A percentile compares a stretch with the other conserved stretches of the same genome.
Conservation (phyloP, 2,888 invertebrate species). For the Mythimna loreyi region DNA sequence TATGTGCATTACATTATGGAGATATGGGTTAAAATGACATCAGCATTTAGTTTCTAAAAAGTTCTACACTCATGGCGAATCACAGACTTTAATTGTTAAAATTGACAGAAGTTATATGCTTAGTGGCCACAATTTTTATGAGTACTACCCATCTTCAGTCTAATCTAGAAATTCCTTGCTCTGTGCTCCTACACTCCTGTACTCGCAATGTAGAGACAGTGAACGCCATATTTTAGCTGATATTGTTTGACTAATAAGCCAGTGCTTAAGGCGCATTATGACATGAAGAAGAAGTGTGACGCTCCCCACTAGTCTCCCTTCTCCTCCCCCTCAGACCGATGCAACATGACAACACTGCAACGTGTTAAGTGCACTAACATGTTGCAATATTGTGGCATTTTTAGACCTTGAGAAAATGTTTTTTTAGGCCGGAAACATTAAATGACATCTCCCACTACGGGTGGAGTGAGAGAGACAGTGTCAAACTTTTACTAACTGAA, state of each 20-base stretch:
- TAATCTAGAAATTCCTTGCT: background rate
- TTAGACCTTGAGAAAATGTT: background rate
- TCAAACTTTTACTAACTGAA: too few species aligned
- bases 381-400: too few species aligned
- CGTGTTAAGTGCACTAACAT: background rate
- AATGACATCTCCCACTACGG: too few species aligned
- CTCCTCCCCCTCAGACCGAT: background rate
- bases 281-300: background rate
- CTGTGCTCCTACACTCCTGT: background rate
- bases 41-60: too few species aligned
- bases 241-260: constrained; percentile 44
- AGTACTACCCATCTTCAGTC: background rate
- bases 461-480: too few species aligned
- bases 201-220: constrained; percentile 8
- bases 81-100: too few species aligned
- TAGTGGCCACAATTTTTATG: background rate
- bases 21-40: too few species aligned
- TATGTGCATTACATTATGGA: too few species aligned
- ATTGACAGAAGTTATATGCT: background rate
- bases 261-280: constrained; percentile 24
- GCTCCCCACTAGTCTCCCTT: background rate
- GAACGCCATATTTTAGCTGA: constrained; percentile 40
- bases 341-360: background rate
- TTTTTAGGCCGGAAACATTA: too few species aligned
- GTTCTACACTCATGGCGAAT: background rate